phyloP scores from a whole-genome alignment of 1,140 invertebrate species.

The Branchinecta lynchi region DNA sequence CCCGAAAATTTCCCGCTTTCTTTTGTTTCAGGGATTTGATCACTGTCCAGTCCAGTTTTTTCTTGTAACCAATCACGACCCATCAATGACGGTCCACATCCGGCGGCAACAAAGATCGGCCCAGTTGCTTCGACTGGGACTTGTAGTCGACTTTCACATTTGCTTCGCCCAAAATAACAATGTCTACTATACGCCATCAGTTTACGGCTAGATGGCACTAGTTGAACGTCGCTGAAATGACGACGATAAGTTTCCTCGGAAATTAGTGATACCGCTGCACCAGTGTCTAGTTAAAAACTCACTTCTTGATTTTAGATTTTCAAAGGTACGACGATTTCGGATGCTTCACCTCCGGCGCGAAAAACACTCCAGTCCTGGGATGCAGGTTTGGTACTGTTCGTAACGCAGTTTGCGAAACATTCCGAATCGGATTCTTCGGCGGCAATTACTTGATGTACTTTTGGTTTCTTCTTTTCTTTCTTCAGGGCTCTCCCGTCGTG shows the following conservation, averaged over 20 bases:
- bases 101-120: constrained; percentile 10
- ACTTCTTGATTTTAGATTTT: neutral
- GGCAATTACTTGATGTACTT: neutral
- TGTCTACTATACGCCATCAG: constrained; percentile 3
- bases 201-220: neutral
- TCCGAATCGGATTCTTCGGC: neutral
- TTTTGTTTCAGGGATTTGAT: neutral
- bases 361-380: neutral
- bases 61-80: constrained; percentile 1
- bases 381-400: too few relatives aligned
- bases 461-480: neutral
- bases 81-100: constrained; percentile 12
- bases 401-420: too few relatives aligned
- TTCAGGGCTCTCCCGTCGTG: neutral
- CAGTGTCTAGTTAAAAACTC: constrained; percentile 15
- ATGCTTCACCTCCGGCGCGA: neutral
- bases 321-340: neutral
- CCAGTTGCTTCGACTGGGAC: neutral
- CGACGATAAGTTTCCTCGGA: constrained; percentile 11
- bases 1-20: neutral
- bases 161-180: constrained; percentile 11
- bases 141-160: constrained; percentile 12
- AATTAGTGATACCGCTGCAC: constrained; percentile 12
- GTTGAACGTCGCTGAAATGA: neutral
- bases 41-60: constrained; percentile 1